Base-by-base conservation (phyloP, 1,140 invertebrate genomes). In the Drosophila pseudoananassae region DNA sequence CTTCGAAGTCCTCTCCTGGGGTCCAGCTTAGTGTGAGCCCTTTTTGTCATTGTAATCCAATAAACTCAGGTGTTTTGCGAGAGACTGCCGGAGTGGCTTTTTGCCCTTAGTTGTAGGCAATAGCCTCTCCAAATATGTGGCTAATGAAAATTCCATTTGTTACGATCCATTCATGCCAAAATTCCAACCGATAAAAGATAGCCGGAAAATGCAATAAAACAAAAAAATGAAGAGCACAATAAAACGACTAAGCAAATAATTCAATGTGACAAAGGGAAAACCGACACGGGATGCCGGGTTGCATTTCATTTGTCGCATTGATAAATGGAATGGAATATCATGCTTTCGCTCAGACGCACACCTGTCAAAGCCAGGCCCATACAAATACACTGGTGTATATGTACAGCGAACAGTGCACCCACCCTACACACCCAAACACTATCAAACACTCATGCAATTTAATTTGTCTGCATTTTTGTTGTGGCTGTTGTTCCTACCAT, bases 1-100 rank as follows among this genome's bases (percentile, higher is more conserved):
- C 8, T 84, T 54, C 25, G 65, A 90, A 45, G 82, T 91, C 58
- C 76, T 91, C 38, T 91, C 90, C 23, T 91, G 90, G 90, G 90
- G 90, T 10, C 90, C 90, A 4, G 7, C 40, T 0, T 36, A 61
- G 15, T 20, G 15, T 6, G n/a, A 38, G 29, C 29, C 15, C 8
- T 49, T 9, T 12, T n/a, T 38, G 49, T 9, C 31, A n/a, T 17
- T 31, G 33, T 7, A 23, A 49, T 5, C 2, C 10, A 65, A 74
- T 75, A 52, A 73, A 69, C 47, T 38, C 31, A 40, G 25, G 29
- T 31, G 49, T 17, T 17, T 25, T 8, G 5, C 0, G n/a, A 14
- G 10, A 4, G 3, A 6, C 15, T 43, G 25, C 40, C 25, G 20
- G 7, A 52, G 47, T 40, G 12, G 58, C 38, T 53, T 54, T 36